Base-by-base conservation (phyloP, 2,797 vertebrate species). In the Oreonectes daqikongensis region DNA sequence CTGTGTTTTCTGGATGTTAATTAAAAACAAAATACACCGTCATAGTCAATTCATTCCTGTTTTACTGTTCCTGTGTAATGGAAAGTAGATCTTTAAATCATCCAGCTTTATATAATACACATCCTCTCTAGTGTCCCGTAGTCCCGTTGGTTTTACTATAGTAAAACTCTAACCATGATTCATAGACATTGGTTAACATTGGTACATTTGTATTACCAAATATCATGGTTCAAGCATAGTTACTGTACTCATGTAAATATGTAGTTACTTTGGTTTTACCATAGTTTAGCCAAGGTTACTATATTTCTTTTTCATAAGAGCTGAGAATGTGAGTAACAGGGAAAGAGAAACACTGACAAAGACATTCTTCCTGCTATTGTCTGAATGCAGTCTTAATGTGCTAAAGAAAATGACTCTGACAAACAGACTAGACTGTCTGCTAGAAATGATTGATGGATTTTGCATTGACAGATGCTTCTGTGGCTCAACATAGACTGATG, bases 311-410 rank as follows among this genome's bases (percentile, higher is more conserved):
- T n/a, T n/a, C n/a, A n/a, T n/a, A n/a, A n/a, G n/a, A n/a, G n/a
- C n/a, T n/a, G n/a, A n/a, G n/a, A n/a, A n/a, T n/a, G n/a, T 72
- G 61, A 76, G 15, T 28, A 12, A 67, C 7, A 71, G 4, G 2
- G 32, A 44, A 61, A 79, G 18, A 9, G 1, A 46, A 44, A 57
- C 44, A 42, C 42, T 28, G 38, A 66, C 28, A 53, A 53, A 10
- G 22, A 55, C 26, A 55, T 46, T 20, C 76, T 75, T 75, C 61
- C 44, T 78, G 66, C 75, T 32, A 70, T 77, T 82, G 64, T 74
- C 69, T 59, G 42, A 72, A 44, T 46, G 28, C 46, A 48, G 57
- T 77, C 32, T 59, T 38, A 42, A 28, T 46, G 32, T 60, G 52
- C 24, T 30, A 67, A 42, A 55, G 71, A 66, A 60, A 46, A 50